Base-by-base conservation (phyloP, 2,888 invertebrate species). In the Stenoptilia bipunctidactyla region DNA sequence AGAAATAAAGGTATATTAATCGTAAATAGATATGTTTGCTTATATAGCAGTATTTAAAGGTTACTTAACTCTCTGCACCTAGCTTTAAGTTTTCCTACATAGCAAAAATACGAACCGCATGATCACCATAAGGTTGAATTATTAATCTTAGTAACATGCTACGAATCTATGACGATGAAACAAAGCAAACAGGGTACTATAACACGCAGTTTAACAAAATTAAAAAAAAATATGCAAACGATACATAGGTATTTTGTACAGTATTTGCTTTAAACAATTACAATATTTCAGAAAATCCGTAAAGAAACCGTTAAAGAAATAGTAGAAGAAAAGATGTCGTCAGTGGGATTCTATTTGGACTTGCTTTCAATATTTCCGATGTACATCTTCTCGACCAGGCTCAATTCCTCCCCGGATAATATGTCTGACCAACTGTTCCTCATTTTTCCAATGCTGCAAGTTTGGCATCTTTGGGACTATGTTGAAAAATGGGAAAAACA, bases 391-490 rank as follows among this genome's bases (percentile, higher is more conserved):
- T 62, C 73, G 15, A 66, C 76, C 34, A 75, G 73, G 0, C 39
- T 80, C 42, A 79, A 80, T 39, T 55, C 72, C 1, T 13, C 14
- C 13, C 4, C 13, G 2, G 50, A 70, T 4, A 20, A 20, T 5
- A 20, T 20, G 20, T 49, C 55, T 1, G 70, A 66, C 1, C 74
- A 76, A 48, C 45, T 77, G 15, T 65, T 68, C 1, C 55, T 61
- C n/a, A 42, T 80, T 34, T 56, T 70, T 2, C 79, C 77, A 0
- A 51, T 64, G 4, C 43, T 83, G 9, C 82, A 83, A 63, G 68
- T 77, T 1, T 82, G 82, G 82, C 82, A 83, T 47, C 48, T 82
- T 30, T 76, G 74, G 76, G 65, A 62, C 33, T 83, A 80, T 45
- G 48, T 74, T 6, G 41, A 49, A 1, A 70, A 67, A 42, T 80